Evolutionary conservation across 2,113 vertebrate species (phyloP).

Genomic region (Bettongia penicillata): DNA sequence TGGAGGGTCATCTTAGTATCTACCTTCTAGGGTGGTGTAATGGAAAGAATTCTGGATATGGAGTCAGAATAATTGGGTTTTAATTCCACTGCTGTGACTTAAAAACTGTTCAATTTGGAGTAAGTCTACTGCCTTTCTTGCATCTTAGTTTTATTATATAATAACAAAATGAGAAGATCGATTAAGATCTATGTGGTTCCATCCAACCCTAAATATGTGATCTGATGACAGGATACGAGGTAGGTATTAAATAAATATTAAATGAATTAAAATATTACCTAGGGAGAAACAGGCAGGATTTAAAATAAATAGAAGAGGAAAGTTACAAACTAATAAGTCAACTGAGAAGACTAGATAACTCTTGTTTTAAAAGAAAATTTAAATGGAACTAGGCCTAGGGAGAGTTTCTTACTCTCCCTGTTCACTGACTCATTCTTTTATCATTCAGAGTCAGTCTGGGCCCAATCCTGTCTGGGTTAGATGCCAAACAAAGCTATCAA

Average conservation of each 20-base stretch:
- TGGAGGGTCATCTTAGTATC: neutral
- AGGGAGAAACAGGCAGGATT: neutral
- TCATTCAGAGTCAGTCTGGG: neutral
- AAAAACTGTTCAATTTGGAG: neutral
- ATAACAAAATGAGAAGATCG: neutral
- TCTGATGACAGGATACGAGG: neutral
- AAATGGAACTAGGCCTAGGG: neutral
- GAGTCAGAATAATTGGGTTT: neutral
- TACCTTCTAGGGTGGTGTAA: neutral
- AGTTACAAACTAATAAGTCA: neutral
- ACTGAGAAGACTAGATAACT: neutral
- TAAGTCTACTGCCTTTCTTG: neutral
- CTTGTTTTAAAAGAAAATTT: neutral
- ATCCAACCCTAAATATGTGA: neutral
- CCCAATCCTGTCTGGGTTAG: neutral
- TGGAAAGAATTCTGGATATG: neutral
- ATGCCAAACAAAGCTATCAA: neutral
- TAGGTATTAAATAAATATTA: neutral
- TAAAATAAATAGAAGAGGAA: neutral
- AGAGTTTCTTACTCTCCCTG: neutral
- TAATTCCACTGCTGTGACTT: neutral
- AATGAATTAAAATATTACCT: neutral
- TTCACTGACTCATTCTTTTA: constrained; percentile 1
- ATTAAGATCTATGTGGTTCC: neutral
- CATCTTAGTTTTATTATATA: neutral